Percentiles rank a stretch among this genome's conserved stretches.
Conservation (phyloP, 2,888 invertebrate species). For the Agrotis puta region DNA sequence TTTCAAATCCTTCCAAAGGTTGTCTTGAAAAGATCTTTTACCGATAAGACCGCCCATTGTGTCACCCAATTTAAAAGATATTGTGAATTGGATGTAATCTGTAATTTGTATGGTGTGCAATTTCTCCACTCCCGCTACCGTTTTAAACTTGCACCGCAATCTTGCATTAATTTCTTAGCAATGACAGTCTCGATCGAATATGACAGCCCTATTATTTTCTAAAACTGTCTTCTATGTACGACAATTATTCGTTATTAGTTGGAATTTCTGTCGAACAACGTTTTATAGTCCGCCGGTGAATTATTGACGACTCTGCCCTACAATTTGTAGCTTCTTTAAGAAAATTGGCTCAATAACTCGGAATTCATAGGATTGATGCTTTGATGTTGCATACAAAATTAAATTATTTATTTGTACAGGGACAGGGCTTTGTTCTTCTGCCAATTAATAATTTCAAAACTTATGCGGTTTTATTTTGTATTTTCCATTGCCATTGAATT, state of each 20-base stretch:
- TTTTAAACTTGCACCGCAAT: conserved; percentile 7
- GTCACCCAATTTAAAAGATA: too few relatives aligned
- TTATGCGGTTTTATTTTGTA: neutral
- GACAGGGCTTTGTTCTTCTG: neutral
- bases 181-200: conserved; percentile 39
- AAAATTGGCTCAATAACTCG: conserved; percentile 20
- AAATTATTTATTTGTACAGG: neutral
- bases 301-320: conserved; percentile 47
- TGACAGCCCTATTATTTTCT: conserved; percentile 55
- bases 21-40: too few relatives aligned
- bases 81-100: too few relatives aligned
- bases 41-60: too few relatives aligned
- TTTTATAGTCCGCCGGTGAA: conserved; percentile 34
- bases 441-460: neutral
- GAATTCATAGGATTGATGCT: conserved; percentile 2
- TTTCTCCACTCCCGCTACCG: neutral
- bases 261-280: conserved; percentile 22
- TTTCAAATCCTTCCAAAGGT: too few relatives aligned
- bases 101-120: too few relatives aligned
- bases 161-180: conserved; percentile 56
- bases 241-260: conserved; percentile 58
- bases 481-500: neutral
- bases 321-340: conserved; percentile 36
- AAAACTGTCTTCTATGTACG: conserved; percentile 43
- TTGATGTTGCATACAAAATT: conserved; percentile 2